These are phyloP conservation scores for Epinotia ramella DNA, from an alignment of 2,888 invertebrate species.

Conservation along the genomic window DNA sequence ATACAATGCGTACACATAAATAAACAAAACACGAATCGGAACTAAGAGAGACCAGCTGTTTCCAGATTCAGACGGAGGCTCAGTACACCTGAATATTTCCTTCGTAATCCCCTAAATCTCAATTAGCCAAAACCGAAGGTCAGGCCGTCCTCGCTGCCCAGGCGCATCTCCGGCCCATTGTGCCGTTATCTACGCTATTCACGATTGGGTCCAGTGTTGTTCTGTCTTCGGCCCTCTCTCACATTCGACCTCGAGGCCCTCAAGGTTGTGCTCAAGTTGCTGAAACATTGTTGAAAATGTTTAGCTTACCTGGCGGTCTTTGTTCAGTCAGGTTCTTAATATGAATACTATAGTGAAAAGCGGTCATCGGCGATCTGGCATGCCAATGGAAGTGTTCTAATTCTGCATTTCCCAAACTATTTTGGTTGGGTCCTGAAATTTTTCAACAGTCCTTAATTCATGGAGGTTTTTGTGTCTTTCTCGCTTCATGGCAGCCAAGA, in stretches of 20 bases:
- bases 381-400: background rate
- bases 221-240: slow-evolving; percentile 40
- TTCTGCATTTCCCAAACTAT: no score
- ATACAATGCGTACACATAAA: background rate
- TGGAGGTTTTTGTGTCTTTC: no score
- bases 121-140: slow-evolving; percentile 53
- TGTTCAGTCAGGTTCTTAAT: background rate
- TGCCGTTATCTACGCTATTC: slow-evolving; percentile 81
- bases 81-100: background rate
- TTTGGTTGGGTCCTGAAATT: no score
- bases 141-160: slow-evolving; percentile 62
- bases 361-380: background rate
- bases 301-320: no score
- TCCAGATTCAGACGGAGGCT: background rate
- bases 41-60: background rate
- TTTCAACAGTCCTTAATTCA: no score
- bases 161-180: slow-evolving; percentile 81
- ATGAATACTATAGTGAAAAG: background rate
- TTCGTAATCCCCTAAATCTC: slow-evolving; percentile 37
- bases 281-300: slow-evolving; percentile 22
- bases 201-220: slow-evolving; percentile 74
- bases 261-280: slow-evolving; percentile 37
- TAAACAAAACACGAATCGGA: background rate
- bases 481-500: background rate
- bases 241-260: slow-evolving; percentile 42